Conservation (phyloP, 2,797 vertebrate genomes). For the Erithacus rubecula region DNA sequence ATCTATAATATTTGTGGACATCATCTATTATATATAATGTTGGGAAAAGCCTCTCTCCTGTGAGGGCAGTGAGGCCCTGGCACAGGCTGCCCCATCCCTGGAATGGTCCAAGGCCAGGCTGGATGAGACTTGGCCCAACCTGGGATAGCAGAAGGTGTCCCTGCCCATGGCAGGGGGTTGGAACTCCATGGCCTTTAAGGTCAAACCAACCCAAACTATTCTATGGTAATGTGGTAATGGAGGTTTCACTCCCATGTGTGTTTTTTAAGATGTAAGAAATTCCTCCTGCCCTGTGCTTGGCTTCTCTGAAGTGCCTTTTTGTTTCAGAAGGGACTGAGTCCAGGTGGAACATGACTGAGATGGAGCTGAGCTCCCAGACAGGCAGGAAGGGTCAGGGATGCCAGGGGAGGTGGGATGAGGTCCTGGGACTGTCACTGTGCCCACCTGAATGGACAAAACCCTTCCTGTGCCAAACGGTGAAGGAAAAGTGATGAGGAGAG, state of each 20-base stretch:
- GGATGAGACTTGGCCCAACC: fast-evolving
- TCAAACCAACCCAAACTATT: background rate
- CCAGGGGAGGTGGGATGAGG: background rate
- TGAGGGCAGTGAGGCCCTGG: fast-evolving
- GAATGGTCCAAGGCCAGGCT: fast-evolving
- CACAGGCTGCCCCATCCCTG: background rate
- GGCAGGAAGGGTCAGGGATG: background rate
- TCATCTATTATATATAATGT: too few species aligned
- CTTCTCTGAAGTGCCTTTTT: background rate
- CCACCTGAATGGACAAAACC: fast-evolving
- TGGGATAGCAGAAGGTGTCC: background rate
- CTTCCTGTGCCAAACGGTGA: background rate
- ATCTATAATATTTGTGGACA: too few species aligned
- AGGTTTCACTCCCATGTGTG: background rate
- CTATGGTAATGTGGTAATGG: too few species aligned
- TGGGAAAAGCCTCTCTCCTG: background rate
- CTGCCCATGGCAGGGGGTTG: too few species aligned
- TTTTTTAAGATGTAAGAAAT: fast-evolving
- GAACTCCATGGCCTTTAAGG: background rate
- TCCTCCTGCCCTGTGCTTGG: fast-evolving
- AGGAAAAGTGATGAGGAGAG: background rate
- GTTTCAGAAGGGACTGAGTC: background rate
- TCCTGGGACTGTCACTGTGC: background rate
- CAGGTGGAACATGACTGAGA: background rate
- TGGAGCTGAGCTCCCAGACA: background rate